Percentiles rank a stretch among this genome's conserved stretches.
Conservation (phyloP, 1,140 invertebrate genomes). For the Andricus grossulariae region DNA sequence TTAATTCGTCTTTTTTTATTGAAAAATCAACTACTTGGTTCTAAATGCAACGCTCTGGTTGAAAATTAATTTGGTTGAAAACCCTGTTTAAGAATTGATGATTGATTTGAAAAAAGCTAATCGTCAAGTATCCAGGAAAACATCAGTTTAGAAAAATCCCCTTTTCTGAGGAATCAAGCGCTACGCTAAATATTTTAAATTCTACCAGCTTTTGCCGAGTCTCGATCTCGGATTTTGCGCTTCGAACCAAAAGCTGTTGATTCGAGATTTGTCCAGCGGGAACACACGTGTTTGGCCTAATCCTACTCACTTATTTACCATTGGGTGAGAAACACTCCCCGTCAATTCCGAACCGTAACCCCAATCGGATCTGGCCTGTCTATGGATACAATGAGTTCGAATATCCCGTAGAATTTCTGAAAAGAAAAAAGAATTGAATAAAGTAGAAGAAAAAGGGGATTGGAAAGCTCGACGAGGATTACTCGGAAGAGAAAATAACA, state of each 20-base stretch:
- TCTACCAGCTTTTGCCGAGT: not conserved
- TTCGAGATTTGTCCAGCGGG: conserved; percentile 21
- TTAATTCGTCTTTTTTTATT: too few species aligned
- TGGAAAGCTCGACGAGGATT: too few species aligned
- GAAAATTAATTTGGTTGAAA: too few species aligned
- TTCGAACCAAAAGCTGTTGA: conserved; percentile 3
- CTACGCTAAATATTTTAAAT: not conserved
- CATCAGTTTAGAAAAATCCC: too few species aligned
- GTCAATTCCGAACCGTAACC: not conserved
- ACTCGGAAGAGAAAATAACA: too few species aligned
- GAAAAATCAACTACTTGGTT: too few species aligned
- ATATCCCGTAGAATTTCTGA: not conserved
- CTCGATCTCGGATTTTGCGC: not conserved
- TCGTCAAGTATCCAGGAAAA: too few species aligned
- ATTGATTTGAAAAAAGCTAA: too few species aligned
- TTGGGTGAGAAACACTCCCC: not conserved
- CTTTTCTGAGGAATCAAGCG: too few species aligned
- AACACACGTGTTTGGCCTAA: conserved; percentile 24
- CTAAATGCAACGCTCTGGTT: too few species aligned
- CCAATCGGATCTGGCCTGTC: conserved; percentile 5
- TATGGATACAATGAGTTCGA: not conserved
- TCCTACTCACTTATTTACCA: conserved; percentile 23
- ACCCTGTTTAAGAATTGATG: too few species aligned
- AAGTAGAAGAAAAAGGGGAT: not conserved
- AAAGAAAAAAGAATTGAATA: not conserved